Conservation (phyloP, 2,113 vertebrate genomes). For the Diglossa brunneiventris region DNA sequence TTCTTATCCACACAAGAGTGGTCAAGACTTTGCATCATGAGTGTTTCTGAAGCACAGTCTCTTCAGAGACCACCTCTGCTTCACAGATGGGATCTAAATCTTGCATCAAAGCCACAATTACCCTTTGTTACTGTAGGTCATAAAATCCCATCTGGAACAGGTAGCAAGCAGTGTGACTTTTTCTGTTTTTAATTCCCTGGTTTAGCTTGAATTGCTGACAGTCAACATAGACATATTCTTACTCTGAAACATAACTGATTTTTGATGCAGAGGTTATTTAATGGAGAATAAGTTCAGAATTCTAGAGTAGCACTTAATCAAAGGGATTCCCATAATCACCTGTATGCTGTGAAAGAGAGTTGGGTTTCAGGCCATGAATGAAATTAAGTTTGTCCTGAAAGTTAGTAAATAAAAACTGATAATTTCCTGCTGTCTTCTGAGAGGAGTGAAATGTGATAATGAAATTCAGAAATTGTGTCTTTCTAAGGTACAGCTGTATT, state of each 20-base stretch:
- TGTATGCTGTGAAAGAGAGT: neutral
- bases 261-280: neutral
- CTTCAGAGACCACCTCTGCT: neutral
- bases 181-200: neutral
- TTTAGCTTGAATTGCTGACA: conserved; percentile 3
- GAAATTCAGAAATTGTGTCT: neutral
- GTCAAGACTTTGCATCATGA: neutral
- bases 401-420: neutral
- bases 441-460: neutral
- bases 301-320: neutral
- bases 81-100: neutral
- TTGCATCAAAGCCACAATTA: neutral
- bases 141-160: conserved; percentile 27
- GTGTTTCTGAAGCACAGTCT: neutral
- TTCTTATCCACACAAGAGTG: neutral
- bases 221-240: neutral
- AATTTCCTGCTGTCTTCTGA: neutral
- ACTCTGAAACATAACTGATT: neutral
- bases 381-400: neutral
- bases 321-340: neutral
- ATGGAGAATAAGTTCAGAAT: neutral
- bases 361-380: neutral
- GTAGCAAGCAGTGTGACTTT: neutral
- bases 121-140: neutral
- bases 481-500: neutral